Percentiles rank a stretch among this genome's conserved stretches.
These are phyloP conservation scores for Hydrotaea diabolus DNA, from an alignment of 2,888 invertebrate species.

Conservation along the genomic window DNA sequence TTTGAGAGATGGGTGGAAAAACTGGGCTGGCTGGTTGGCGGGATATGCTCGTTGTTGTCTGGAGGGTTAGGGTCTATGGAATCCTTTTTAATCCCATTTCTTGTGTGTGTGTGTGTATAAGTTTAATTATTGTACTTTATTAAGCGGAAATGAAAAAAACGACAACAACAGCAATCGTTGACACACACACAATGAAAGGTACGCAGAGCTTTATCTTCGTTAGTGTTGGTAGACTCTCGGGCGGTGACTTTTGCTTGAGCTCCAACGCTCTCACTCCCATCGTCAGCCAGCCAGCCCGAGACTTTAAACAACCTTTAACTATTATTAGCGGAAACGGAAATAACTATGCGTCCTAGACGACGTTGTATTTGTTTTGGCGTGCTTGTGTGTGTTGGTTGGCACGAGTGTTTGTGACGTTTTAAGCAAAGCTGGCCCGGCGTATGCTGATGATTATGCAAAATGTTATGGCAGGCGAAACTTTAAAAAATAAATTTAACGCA, in stretches of 20 bases:
- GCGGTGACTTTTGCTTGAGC: no score
- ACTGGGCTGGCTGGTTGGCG: background rate
- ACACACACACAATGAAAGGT: background rate
- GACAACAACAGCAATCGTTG: conserved; percentile 12
- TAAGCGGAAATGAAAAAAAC: conserved; percentile 77
- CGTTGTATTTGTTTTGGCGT: background rate
- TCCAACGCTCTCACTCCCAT: background rate
- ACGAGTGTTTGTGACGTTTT: conserved; percentile 25
- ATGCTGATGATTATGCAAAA: conserved; percentile 23
- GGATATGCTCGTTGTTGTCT: background rate
- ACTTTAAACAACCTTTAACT: conserved; percentile 43
- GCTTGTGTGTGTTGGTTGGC: background rate
- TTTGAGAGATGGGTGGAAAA: background rate
- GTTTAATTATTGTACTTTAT: conserved; percentile 79
- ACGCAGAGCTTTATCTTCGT: conserved; percentile 8
- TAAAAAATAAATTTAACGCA: conserved; percentile 21
- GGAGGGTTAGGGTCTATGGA: conserved; percentile 58
- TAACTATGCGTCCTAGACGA: conserved; percentile 40
- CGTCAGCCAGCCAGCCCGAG: background rate
- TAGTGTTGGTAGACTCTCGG: background rate
- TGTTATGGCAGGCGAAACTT: background rate
- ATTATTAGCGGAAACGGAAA: conserved; percentile 57
- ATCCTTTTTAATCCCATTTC: conserved; percentile 76
- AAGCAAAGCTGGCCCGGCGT: background rate
- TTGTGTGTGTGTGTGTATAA: conserved; percentile 73